A percentile compares a stretch with the other conserved stretches of the same genome.
These are phyloP conservation scores for Tinea trinotella DNA, from an alignment of 2,888 invertebrate species.

Conservation along the genomic window DNA sequence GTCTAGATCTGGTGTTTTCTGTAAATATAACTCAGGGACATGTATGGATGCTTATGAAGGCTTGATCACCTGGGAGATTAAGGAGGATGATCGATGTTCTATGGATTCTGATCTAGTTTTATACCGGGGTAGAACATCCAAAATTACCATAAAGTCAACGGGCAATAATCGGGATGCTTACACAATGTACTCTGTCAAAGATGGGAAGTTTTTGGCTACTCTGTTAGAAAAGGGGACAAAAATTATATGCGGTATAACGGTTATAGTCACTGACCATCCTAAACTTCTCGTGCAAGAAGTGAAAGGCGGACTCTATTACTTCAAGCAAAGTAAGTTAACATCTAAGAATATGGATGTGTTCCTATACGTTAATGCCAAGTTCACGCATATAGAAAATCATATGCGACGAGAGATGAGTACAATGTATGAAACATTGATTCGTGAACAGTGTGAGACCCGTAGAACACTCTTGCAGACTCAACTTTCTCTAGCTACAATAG, in stretches of 20 bases:
- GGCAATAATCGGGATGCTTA: background rate
- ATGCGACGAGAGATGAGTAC: slow-evolving; percentile 15
- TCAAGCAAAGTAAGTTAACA: background rate
- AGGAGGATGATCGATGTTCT: background rate
- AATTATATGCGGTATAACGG: background rate
- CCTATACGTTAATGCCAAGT: background rate
- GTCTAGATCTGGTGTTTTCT: background rate
- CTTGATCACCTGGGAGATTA: background rate
- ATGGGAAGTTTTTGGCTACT: background rate
- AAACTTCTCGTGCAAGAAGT: background rate
- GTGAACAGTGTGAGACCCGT: slow-evolving; percentile 18
- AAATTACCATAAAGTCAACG: background rate
- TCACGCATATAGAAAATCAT: background rate
- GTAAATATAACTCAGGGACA: background rate
- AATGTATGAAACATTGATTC: slow-evolving; percentile 14
- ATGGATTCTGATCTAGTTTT: background rate
- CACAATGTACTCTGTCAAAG: background rate
- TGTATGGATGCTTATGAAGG: slow-evolving; percentile 19
- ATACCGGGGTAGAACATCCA: background rate
- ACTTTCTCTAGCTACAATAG: slow-evolving; percentile 11
- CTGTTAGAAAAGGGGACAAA: background rate
- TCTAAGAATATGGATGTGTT: background rate
- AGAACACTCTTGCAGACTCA: slow-evolving; percentile 15
- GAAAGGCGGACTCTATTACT: background rate
- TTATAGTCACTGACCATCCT: background rate